Base-by-base conservation (phyloP, 2,888 invertebrate genomes). In the Pachydiplax longipennis region DNA sequence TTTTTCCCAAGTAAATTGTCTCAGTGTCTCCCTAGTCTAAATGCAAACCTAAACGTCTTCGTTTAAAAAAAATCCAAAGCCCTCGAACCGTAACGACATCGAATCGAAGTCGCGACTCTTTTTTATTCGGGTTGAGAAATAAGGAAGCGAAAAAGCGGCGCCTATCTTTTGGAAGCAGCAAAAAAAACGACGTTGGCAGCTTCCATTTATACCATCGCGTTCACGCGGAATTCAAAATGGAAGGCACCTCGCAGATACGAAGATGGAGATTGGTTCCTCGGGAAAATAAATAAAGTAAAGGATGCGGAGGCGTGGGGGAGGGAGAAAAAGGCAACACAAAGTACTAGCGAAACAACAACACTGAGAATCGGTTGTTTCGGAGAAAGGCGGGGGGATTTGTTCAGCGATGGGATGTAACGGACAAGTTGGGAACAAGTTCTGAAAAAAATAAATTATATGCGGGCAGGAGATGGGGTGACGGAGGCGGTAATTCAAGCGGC, bases 331-430 rank as follows among this genome's bases (percentile, higher is more conserved):
- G 73, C 25, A 73, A 25, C 73, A 73, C 73, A 80, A 48, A 44
- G 48, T 40, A 25, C 40, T 44, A 35, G 82, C 40, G 44, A 5
- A 83, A 31, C 53, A 61, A 37, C 22, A 81, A 44, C 40, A 35
- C 40, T 65, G 61, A 22, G 81, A 81, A 37, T 37, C 37, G 81
- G 81, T 73, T 73, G 81, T 37, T 81, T 37, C 40, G 81, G 81
- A 81, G 10, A 35, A 83, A 35, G 61, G 87, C 37, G n/a, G 61
- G 61, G n/a, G 87, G 61, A 87, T 87, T 87, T 87, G 87, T 87
- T 61, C 61, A 40, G 87, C 65, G 87, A 87, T 87, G 87, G 87
- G 87, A 87, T 87, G 87, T 87, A 65, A 87, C 65, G 87, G 87
- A 87, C 61, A 87, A 87, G 87, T 61, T 87, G 87, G 87, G 61